Evolutionary conservation across 2,888 invertebrate species (phyloP), one percentile per base, ranked within the genome.

Genomic region (Hyposoter dolosus): DNA sequence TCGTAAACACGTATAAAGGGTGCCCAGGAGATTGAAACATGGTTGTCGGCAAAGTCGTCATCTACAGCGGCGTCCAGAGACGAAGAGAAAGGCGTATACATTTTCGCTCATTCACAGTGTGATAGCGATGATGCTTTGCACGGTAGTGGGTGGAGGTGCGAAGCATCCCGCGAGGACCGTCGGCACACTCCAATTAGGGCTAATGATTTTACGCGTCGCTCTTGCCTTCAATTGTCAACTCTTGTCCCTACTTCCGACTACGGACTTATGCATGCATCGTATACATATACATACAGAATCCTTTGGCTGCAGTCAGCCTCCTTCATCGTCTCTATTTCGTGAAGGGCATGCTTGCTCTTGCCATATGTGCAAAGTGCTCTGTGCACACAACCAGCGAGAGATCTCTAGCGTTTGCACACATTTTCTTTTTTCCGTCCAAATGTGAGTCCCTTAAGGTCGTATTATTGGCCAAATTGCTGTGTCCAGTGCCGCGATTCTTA

Each of bases 121-220:
- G 68, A 78, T 68, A 72, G 74, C 69, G 83, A 68, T 68, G 75
- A 68, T 78, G 81, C 56, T 35, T 10, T 40, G 9, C 10, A 7
- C 1, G 81, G 56, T 63, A 53, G 77, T 69, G 69, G 45, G 69
- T 28, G 82, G 65, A 47, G 63, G 71, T 63, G 72, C 72, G 50
- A 80, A 50, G 77, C 78, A 77, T 86, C 86, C 86, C 86, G 83
- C 81, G 86, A 86, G 85, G 50, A 83, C 79, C 76, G 76, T 83
- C 88, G 89, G 89, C 89, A 89, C 91, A 90, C 91, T 91, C 91
- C 91, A 91, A 91, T 91, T 91, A 91, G 90, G 91, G 91, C 91
- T 91, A 91, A 91, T 91, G 91, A 91, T 91, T 91, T 91, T 91
- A 91, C 91, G 91, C 91, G 89, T 88, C 89, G 82, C 83, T 83